phyloP scores from a whole-genome alignment of 2,797 vertebrate species.

The Decapterus maruadsi region DNA sequence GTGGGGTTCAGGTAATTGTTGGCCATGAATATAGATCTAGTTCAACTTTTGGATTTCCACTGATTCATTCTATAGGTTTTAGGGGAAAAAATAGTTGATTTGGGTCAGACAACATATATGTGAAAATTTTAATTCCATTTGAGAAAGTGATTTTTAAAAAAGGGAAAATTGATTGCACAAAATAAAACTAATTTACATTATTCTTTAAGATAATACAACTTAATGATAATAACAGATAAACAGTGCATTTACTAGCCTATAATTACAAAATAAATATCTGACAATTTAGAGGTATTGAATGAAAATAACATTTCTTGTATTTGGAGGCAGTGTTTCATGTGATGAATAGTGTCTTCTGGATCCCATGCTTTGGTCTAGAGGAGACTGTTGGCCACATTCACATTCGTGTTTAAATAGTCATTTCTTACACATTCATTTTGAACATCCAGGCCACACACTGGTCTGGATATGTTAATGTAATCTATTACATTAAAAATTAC shows the following conservation, averaged over 20 bases:
- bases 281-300: conserved; percentile 6
- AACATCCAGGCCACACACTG: neutral
- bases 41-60: conserved; percentile 3
- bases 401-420: conserved; percentile 1
- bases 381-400: conserved; percentile 34
- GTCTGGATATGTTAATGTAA: conserved; percentile 2
- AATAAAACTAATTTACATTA: conserved; percentile 3
- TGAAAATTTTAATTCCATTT: neutral
- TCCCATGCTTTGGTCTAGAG: conserved; percentile 58
- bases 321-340: conserved; percentile 22
- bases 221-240: neutral
- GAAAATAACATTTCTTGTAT: neutral
- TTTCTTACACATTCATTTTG: conserved; percentile 19
- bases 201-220: conserved; percentile 1
- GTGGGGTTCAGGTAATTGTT: conserved; percentile 23
- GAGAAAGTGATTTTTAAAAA: neutral
- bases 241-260: neutral
- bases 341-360: conserved; percentile 9
- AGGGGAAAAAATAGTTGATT: neutral
- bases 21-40: conserved; percentile 11
- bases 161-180: conserved; percentile 4
- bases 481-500: neutral
- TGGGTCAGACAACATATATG: neutral
- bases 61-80: neutral
- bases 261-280: conserved; percentile 21